Base-by-base conservation (phyloP, 2,888 invertebrate species). In the Seira musarum region DNA sequence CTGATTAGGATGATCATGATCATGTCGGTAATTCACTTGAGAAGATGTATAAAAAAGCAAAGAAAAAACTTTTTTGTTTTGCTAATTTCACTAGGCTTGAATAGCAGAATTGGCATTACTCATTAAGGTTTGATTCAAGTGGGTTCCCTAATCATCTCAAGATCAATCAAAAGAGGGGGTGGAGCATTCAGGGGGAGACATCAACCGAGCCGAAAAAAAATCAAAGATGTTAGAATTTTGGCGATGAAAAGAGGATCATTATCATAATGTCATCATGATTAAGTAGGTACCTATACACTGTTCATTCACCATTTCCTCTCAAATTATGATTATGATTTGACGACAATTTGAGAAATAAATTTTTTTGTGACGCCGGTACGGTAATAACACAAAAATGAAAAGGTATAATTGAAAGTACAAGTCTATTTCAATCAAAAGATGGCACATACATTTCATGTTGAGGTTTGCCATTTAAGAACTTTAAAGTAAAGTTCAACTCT, bases 1-100 rank as follows among this genome's bases (percentile, higher is more conserved):
- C 40, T 40, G 40, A 40, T 40, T 40, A 40, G 40, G 13, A 40
- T 40, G 40, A 40, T 40, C 40, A 40, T 40, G 40, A 40, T 40
- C 40, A 40, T 40, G 66, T 65, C 73, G 73, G 73, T 74, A 74
- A 64, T 74, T 74, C 60, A 25, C 73, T 63, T 73, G 24, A 61
- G 67, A 46, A 3, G 10, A 22, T 25, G 24, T n/a, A 40, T 5
- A 40, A 40, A 40, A 13, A 40, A 40, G 40, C 6, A 13, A 40
- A 13, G 40, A 40, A 40, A 40, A 40, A 40, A 40, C 13, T 13
- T 40, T 40, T 40, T 40, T 40, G 40, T 40, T 13, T 40, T 40
- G 40, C 40, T 40, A 40, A 40, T 40, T 40, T 40, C 40, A 40
- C 40, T 40, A 8, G 5, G 13, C 13, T 8, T 40, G 13, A 5